These are phyloP conservation scores for Threskiornis aethiopicus DNA, from an alignment of 2,797 vertebrate species.

Conservation along the genomic window DNA sequence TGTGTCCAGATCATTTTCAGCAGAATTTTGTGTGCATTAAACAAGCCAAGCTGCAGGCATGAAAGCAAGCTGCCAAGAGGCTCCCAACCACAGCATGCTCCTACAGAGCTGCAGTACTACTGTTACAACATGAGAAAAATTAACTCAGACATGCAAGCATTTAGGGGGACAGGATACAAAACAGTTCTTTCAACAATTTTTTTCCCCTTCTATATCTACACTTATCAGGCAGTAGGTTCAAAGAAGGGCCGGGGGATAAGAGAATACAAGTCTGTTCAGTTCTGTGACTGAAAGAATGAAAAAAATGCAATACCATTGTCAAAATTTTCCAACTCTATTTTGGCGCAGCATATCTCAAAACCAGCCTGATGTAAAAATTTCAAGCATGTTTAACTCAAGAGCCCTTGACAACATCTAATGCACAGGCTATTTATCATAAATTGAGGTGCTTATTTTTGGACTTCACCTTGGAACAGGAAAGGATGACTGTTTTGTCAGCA, in stretches of 20 bases:
- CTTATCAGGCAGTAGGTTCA: background rate
- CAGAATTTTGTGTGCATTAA: background rate
- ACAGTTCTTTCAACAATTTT: background rate
- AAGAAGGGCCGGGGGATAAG: background rate
- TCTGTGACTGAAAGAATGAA: background rate
- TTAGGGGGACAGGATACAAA: background rate
- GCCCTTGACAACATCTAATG: slow-evolving; percentile 29
- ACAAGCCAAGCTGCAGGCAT: background rate
- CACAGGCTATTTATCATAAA: slow-evolving; percentile 42
- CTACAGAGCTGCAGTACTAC: background rate
- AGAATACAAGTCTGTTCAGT: background rate
- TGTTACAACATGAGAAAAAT: background rate
- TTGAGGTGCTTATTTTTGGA: slow-evolving; percentile 20
- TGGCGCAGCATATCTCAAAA: background rate
- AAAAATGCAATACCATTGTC: background rate
- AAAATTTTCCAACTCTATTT: slow-evolving; percentile 21
- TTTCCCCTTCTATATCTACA: background rate
- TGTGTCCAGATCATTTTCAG: background rate
- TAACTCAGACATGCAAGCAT: background rate
- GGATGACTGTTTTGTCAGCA: background rate
- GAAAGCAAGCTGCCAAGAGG: slow-evolving; percentile 5
- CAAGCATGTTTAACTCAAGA: slow-evolving; percentile 41
- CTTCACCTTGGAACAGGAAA: slow-evolving; percentile 27
- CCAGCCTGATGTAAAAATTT: slow-evolving; percentile 23
- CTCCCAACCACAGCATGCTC: background rate